Base-by-base conservation (phyloP, 2,797 vertebrate genomes). In the Phalanger gymnotis region DNA sequence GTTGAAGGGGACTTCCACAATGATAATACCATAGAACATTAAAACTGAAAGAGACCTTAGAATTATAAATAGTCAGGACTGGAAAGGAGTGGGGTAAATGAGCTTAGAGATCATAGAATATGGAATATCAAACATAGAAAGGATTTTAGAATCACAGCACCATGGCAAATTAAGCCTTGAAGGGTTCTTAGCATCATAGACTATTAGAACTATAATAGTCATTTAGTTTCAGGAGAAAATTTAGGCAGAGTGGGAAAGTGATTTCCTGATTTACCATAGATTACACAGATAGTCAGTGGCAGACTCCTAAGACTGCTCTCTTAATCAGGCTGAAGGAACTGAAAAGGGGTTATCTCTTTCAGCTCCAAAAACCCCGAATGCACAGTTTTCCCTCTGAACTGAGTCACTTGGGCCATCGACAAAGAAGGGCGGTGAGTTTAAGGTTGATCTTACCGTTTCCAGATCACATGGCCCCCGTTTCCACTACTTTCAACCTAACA, bases 401-500 rank as follows among this genome's bases (percentile, higher is more conserved):
- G 5, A 53, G 6, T 16, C 66, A 92, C 0, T 0, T n/a, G 53
- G 30, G n/a, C 55, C 91, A 0, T 0, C 22, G 52, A 28, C 90
- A 54, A 28, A 11, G 54, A 47, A 1, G 25, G 34, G n/a, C 0
- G 25, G 6, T 51, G 51, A 53, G 14, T 90, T 90, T 52, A 57
- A 95, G 53, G 14, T 12, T 3, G 12, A 92, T 66, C 10, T 90
- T 54, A 61, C 3, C 0, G 9, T 11, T 40, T 12, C 53, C 19
- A 12, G 19, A 12, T 57, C 52, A 73, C 53, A 73, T 40, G 11
- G 47, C 4, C 19, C 31, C 31, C 40, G 54, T 30, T 40, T 54
- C 90, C 91, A 47, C 61, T 47, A 16, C 91, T 94, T 61, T 66
- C 54, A 90, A 53, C 81, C 87, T 94, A 51, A 90, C 95, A 93